These are phyloP conservation scores for Exephanes ischioxanthus DNA, from an alignment of 2,888 invertebrate species.

Conservation along the genomic window DNA sequence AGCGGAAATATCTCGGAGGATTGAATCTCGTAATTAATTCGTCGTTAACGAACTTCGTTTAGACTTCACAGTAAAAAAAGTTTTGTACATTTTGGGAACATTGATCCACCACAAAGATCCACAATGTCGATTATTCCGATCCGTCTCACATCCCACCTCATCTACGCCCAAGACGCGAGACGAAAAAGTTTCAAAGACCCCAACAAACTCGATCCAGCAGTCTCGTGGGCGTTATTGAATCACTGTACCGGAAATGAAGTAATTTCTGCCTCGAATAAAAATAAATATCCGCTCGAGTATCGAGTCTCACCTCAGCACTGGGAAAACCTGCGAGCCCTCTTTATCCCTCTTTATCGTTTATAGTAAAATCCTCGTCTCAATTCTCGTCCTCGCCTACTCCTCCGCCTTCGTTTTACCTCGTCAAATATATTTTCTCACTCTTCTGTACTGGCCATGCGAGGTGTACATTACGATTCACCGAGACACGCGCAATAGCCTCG, in stretches of 20 bases:
- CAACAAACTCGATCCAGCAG: neutral
- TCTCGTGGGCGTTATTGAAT: slow-evolving; percentile 36
- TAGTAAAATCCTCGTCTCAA: slow-evolving; percentile 32
- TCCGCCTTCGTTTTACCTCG: neutral
- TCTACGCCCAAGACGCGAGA: neutral
- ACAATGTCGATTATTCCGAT: neutral
- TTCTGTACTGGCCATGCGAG: slow-evolving; percentile 18
- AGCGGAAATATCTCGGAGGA: neutral
- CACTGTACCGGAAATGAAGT: slow-evolving; percentile 51
- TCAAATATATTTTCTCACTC: slow-evolving; percentile 22
- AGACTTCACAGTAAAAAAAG: neutral
- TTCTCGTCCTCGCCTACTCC: slow-evolving; percentile 38
- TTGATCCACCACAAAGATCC: too few species aligned
- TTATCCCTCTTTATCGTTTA: slow-evolving; percentile 7
- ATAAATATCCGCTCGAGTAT: slow-evolving; percentile 23
- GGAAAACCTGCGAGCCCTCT: slow-evolving; percentile 6
- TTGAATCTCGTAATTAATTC: neutral
- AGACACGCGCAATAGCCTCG: slow-evolving; percentile 4
- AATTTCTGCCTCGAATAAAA: slow-evolving; percentile 18
- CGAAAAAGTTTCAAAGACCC: neutral
- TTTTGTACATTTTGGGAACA: neutral
- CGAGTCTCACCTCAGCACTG: slow-evolving; percentile 35
- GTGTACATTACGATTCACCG: slow-evolving; percentile 37
- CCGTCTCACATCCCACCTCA: neutral
- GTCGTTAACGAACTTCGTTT: too few species aligned